Evolutionary conservation across 2,113 vertebrate genomes (phyloP).

Genomic region (Verasper variegatus): DNA sequence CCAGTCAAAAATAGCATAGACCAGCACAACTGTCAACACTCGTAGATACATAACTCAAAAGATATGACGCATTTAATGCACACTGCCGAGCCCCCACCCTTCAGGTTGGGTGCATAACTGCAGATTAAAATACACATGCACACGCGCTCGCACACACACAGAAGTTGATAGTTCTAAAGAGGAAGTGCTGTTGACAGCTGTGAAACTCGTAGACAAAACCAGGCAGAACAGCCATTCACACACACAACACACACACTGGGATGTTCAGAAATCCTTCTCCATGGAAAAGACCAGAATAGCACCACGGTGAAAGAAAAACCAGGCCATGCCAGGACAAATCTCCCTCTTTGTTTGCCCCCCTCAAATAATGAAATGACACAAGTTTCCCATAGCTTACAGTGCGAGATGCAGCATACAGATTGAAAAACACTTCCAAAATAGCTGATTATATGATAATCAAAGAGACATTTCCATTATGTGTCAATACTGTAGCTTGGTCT

Average conservation of each 20-base stretch:
- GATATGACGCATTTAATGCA: conserved; percentile 59
- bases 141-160: conserved; percentile 9
- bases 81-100: neutral
- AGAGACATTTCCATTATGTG: too few species aligned
- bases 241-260: conserved; percentile 32
- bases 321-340: conserved; percentile 40
- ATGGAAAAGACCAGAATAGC: conserved; percentile 56
- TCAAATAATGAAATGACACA: conserved; percentile 19
- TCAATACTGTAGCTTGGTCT: neutral
- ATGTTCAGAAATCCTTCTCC: conserved; percentile 57
- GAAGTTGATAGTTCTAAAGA: conserved; percentile 34
- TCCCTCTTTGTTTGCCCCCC: conserved; percentile 1
- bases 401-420: neutral
- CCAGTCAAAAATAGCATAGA: conserved; percentile 36
- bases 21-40: conserved; percentile 54
- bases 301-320: conserved; percentile 33
- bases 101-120: conserved; percentile 13
- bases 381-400: neutral
- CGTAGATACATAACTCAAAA: conserved; percentile 45
- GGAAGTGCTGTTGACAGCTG: conserved; percentile 58
- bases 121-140: conserved; percentile 29
- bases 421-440: neutral
- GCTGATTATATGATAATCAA: neutral
- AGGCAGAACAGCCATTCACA: conserved; percentile 35
- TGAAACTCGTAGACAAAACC: conserved; percentile 29